Evolutionary conservation across 2,888 invertebrate species (phyloP), one percentile per base, ranked within the genome.

Genomic region (Formica aserva): DNA sequence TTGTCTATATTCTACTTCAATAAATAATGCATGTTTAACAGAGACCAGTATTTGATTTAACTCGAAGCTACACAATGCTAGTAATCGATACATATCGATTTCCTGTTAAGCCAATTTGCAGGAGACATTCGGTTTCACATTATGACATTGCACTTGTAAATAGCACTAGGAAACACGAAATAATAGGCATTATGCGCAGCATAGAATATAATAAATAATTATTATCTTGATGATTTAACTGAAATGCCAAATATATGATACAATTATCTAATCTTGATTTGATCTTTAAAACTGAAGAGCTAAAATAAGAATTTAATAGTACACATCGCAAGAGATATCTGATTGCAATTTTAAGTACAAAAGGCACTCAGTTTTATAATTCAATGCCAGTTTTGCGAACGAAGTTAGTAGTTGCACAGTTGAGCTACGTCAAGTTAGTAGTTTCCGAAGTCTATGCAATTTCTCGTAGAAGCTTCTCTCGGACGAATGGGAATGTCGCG

Each of bases 31-130:
- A 62, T 55, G 72, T 80, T 87, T 85, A 82, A 85, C 66, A 84
- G 74, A 83, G 77, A 85, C 52, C 60, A 62, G 9, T 55, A 77
- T 87, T 87, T 85, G 55, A 57, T 81, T 77, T 52, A 66, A 72
- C 52, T 13, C 66, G 62, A 35, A 29, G 41, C 32, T n/a, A 63
- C 13, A 11, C 32, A 13, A 35, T n/a, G 55, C n/a, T 62, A 29
- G 62, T 45, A 18, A 18, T 48, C 55, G 83, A 82, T 52, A 55
- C n/a, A 13, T 45, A 60, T 41, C 18, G 66, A 69, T 48, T 57
- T 62, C 18, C 29, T 32, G 65, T 57, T 72, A 74, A 65, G 29
- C 15, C 62, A 71, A 55, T 71, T 63, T 63, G 75, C 67, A 45
- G 15, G 71, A 60, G 45, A 71, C 60, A 60, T 62, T 45, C 45